Percentiles rank a stretch among this genome's conserved stretches.
These are phyloP conservation scores for Acanthaster planci DNA, from an alignment of 35 echinoderm and acorn worm species.

Conservation along the genomic window DNA sequence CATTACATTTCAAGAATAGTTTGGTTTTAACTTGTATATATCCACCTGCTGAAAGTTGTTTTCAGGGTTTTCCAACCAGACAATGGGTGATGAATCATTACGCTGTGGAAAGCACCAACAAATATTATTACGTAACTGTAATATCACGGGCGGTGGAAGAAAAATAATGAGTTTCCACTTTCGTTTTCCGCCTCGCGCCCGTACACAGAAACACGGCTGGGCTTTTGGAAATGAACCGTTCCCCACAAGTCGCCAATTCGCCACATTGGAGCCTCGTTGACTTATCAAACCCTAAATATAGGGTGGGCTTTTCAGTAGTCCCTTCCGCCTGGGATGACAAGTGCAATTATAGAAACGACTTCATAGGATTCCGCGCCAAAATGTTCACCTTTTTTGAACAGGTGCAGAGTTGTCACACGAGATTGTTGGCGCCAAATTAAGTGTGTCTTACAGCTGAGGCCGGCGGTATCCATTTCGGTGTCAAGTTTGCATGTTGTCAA, in stretches of 20 bases:
- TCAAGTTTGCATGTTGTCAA: neutral
- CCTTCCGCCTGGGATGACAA: neutral
- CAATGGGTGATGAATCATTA: neutral
- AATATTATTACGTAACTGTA: slow-evolving; percentile 20
- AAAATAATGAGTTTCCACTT: slow-evolving; percentile 3
- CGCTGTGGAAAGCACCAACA: neutral
- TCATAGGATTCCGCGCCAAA: slow-evolving; percentile 3
- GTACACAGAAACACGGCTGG: neutral
- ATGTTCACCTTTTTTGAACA: neutral
- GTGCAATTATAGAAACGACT: neutral
- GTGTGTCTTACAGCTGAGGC: neutral
- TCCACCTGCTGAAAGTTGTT: too few relatives aligned
- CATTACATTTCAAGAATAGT: slow-evolving; percentile 6
- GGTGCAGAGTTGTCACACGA: neutral
- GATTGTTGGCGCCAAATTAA: slow-evolving; percentile 5
- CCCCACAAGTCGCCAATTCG: too few relatives aligned
- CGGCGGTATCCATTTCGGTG: neutral
- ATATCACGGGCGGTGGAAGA: slow-evolving; percentile 3
- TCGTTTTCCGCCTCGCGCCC: neutral
- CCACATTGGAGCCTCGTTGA: too few relatives aligned
- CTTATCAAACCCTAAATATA: too few relatives aligned
- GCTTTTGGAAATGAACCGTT: too few relatives aligned
- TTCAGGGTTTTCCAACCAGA: too few relatives aligned
- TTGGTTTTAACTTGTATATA: neutral
- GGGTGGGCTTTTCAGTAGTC: neutral